A percentile compares a stretch with the other conserved stretches of the same genome.
Conservation (phyloP, 2,888 invertebrate species). For the Hypsopygia costalis region DNA sequence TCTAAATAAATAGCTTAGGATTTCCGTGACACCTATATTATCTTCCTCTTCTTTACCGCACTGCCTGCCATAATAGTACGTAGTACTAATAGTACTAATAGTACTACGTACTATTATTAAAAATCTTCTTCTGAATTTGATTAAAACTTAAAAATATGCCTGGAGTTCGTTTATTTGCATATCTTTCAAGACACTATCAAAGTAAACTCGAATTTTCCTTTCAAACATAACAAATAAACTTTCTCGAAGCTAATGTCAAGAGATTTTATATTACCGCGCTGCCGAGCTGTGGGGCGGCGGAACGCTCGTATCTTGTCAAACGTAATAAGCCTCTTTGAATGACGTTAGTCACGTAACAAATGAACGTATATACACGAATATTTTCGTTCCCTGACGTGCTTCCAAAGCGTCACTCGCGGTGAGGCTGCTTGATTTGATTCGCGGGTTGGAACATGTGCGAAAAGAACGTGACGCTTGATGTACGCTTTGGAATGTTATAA, state of each 20-base stretch:
- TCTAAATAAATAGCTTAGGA: conserved; percentile 8
- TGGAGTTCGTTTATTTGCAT: too few relatives aligned
- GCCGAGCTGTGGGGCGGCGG: too few relatives aligned
- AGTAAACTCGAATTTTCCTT: too few relatives aligned
- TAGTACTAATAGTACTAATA: too few relatives aligned
- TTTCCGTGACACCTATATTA: conserved; percentile 6
- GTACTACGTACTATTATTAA: too few relatives aligned
- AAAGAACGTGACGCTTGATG: background rate
- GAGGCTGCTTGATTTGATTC: background rate
- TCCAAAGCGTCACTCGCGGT: background rate
- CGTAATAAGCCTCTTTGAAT: conserved; percentile 31
- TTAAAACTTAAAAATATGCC: too few relatives aligned
- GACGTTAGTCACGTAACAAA: conserved; percentile 38
- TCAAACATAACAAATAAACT: too few relatives aligned
- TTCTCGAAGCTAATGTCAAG: too few relatives aligned
- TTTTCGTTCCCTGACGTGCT: conserved; percentile 2
- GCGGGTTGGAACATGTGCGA: background rate
- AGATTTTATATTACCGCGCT: too few relatives aligned
- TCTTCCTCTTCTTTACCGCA: background rate
- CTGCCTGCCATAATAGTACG: too few relatives aligned
- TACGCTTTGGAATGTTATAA: background rate
- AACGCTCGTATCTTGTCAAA: conserved; percentile 16
- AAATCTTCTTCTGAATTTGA: too few relatives aligned
- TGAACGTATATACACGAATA: conserved; percentile 21
- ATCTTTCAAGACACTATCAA: too few relatives aligned